Evolutionary conservation across 1,140 invertebrate species (phyloP).

Genomic region (Leptonema lineaticorne): DNA sequence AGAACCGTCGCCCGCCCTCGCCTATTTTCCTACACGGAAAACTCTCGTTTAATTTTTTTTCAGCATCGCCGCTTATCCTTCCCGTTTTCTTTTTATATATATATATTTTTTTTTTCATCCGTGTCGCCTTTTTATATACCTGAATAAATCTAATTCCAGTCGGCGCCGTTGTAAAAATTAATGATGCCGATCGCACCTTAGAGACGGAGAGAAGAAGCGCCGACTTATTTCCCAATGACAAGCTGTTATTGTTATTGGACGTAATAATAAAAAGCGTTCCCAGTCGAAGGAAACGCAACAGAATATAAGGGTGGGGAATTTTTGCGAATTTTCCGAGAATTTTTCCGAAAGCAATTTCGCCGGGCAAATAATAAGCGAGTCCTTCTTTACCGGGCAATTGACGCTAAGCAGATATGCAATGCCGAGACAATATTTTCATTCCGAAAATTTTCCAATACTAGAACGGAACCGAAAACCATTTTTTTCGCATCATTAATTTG

Average conservation of each 20-base stretch:
- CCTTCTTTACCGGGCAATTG: conserved; percentile 21
- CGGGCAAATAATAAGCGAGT: conserved; percentile 18
- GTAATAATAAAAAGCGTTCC: conserved; percentile 39
- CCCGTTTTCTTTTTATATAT: no score
- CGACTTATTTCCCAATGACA: conserved; percentile 42
- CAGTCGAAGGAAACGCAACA: neutral
- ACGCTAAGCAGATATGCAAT: conserved; percentile 35
- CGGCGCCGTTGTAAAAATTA: conserved; percentile 40
- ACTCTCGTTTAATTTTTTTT: no score
- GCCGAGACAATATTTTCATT: conserved; percentile 13
- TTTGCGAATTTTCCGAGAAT: no score
- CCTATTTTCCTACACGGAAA: neutral
- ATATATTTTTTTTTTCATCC: no score
- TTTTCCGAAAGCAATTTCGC: conserved; percentile 23
- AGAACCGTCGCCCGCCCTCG: no score
- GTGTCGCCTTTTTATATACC: no score
- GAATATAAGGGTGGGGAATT: no score
- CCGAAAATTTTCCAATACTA: neutral
- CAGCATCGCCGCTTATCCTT: conserved; percentile 24
- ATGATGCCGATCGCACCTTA: conserved; percentile 35
- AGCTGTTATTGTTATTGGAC: conserved; percentile 42
- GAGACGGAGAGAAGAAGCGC: conserved; percentile 4
- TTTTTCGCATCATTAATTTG: conserved; percentile 16
- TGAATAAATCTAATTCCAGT: conserved; percentile 39
- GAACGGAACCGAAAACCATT: neutral